Conservation (phyloP, 2,797 vertebrate genomes). For the Sebastes minor region DNA sequence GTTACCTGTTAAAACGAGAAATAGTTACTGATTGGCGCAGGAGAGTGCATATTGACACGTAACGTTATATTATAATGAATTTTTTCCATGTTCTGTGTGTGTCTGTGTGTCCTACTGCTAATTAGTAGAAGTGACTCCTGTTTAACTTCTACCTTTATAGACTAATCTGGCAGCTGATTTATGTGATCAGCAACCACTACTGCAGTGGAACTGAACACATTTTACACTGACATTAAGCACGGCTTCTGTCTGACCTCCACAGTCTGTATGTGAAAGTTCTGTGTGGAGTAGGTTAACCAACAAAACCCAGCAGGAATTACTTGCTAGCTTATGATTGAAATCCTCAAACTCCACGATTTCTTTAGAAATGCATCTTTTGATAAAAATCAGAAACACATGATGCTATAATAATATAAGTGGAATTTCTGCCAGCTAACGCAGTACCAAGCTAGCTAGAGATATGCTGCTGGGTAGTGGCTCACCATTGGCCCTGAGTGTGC, state of each 20-base stretch:
- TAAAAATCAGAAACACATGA: too few species aligned
- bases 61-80: neutral
- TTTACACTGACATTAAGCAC: neutral
- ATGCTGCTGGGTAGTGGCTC: neutral
- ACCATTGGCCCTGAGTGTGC: neutral
- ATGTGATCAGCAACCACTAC: neutral
- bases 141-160: constrained; percentile 8
- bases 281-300: neutral
- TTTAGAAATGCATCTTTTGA: neutral
- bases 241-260: neutral
- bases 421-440: neutral
- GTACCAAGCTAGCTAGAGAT: neutral
- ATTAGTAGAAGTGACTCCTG: neutral
- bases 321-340: neutral
- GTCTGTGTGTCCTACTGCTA: neutral
- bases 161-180: neutral
- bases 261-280: neutral
- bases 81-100: neutral
- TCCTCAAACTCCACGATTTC: neutral
- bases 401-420: too few species aligned
- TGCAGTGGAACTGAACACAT: constrained; percentile 11
- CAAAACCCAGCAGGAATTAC: neutral
- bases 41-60: neutral
- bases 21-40: neutral
- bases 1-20: neutral